Base-by-base conservation (phyloP, 2,888 invertebrate genomes). In the Ormia ochracea region DNA sequence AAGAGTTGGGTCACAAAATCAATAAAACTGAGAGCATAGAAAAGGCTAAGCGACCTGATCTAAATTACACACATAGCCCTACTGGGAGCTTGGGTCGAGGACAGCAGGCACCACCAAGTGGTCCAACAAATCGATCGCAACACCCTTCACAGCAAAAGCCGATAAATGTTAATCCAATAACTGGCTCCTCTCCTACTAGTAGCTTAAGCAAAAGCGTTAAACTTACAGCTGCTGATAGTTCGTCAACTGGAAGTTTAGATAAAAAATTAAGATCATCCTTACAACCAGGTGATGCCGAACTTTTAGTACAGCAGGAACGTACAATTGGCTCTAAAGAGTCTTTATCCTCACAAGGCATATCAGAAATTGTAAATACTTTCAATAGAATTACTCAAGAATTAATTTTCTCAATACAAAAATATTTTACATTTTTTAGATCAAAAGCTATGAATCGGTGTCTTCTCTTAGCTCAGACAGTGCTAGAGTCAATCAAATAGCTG, bases 361-460 rank as follows among this genome's bases (percentile, higher is more conserved):
- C 90, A 26, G 90, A 90, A 85, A 89, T 86, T 78, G 88, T 87
- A 82, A 82, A 82, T 82, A 4, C 2, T 36, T 10, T 17, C 50
- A 0, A 33, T 6, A 9, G 3, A 0, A 2, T 17, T 50, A 3
- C 4, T 5, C 10, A 26, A 48, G 12, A 23, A 9, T 21, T 23
- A 12, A n/a, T 28, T 6, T n/a, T 21, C 0, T 12, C 10, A 3
- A 0, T 7, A 43, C 45, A 10, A 54, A 9, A 12, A 28, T 54
- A 26, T 21, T 9, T 36, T 50, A 54, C 7, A 26, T 33, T 63
- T 82, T 84, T 1, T 82, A 93, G 93, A 93, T 93, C 58, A 93
- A 93, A 88, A 93, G 93, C 84, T 93, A 92, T 84, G 93, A 93
- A 87, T 93, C 93, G 19, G 92, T 93, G 43, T 93, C 93, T 78